These are phyloP conservation scores for Boleophthalmus pectinirostris DNA, from an alignment of 2,113 vertebrate genomes.

Conservation along the genomic window DNA sequence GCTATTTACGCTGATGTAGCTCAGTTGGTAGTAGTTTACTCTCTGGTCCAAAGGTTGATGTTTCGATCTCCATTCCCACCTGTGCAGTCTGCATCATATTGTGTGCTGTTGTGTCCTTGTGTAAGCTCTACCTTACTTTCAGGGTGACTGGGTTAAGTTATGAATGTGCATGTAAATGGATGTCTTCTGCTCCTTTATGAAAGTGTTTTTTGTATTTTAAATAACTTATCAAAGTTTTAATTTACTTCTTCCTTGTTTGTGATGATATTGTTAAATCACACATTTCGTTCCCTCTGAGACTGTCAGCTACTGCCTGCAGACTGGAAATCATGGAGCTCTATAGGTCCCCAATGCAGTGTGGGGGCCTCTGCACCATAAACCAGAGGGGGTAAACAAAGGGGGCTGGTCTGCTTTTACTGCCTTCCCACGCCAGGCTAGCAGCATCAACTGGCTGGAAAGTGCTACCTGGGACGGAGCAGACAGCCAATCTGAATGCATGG, in stretches of 20 bases:
- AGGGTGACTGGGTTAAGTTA: no score
- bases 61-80: background rate
- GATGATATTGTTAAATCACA: background rate
- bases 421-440: slow-evolving; percentile 74
- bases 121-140: background rate
- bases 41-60: background rate
- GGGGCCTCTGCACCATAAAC: slow-evolving; percentile 63
- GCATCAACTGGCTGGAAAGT: slow-evolving; percentile 68
- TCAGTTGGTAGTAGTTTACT: background rate
- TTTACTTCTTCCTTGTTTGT: background rate
- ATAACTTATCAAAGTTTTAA: background rate
- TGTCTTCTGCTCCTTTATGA: no score
- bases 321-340: slow-evolving; percentile 33
- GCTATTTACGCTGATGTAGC: background rate
- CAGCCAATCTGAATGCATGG: slow-evolving; percentile 65
- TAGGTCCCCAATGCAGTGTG: slow-evolving; percentile 17
- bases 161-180: no score
- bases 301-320: slow-evolving; percentile 42
- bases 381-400: slow-evolving; percentile 68
- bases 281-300: slow-evolving; percentile 26
- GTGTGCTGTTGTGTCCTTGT: background rate
- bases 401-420: slow-evolving; percentile 67
- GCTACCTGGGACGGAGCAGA: slow-evolving; percentile 74
- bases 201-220: background rate
- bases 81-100: background rate